These are phyloP conservation scores for Nudaria mundana DNA, from an alignment of 2,888 invertebrate species.

Conservation along the genomic window DNA sequence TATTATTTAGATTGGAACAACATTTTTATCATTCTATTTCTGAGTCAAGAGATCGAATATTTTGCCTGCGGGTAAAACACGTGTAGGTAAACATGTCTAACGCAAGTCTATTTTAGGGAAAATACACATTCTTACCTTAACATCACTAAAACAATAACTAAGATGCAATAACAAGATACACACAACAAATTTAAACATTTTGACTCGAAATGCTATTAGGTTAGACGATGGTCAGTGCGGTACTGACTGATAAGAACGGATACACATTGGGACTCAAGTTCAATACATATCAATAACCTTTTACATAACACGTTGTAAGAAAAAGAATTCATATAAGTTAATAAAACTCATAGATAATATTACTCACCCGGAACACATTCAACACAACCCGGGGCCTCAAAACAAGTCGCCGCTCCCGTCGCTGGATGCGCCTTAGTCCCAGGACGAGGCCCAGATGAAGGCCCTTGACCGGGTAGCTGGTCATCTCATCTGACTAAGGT, in stretches of 20 bases:
- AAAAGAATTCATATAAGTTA: constrained; percentile 17
- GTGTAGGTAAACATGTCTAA: too few relatives aligned
- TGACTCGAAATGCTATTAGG: neutral
- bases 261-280: constrained; percentile 15
- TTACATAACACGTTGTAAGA: constrained; percentile 24
- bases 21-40: too few relatives aligned
- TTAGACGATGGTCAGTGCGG: constrained; percentile 8
- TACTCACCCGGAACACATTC: too few relatives aligned
- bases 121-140: constrained; percentile 24
- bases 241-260: neutral
- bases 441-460: too few relatives aligned
- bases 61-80: neutral
- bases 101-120: neutral
- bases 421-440: too few relatives aligned
- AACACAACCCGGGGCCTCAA: too few relatives aligned
- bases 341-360: too few relatives aligned
- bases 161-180: constrained; percentile 19
- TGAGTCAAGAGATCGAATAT: too few relatives aligned
- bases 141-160: constrained; percentile 15
- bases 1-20: too few relatives aligned
- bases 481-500: too few relatives aligned
- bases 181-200: constrained; percentile 11
- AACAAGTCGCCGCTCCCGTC: too few relatives aligned
- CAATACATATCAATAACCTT: constrained; percentile 32
- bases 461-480: too few relatives aligned